Evolutionary conservation across 2,113 vertebrate species (phyloP).

Genomic region (Scartelaos histophorus): DNA sequence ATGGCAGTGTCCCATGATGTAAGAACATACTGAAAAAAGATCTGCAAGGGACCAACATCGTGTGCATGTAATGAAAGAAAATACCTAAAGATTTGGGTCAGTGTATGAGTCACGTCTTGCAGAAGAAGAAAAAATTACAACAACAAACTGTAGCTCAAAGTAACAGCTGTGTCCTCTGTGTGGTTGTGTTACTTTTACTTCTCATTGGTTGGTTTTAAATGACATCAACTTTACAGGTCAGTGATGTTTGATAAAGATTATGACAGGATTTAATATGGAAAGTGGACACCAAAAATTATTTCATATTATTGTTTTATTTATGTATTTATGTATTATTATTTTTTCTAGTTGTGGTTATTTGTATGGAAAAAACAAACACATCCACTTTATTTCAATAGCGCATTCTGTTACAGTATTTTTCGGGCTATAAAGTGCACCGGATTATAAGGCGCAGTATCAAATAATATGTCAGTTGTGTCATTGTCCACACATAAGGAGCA

Average conservation of each 20-base stretch:
- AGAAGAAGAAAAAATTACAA: background rate
- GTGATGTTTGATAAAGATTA: too few species aligned
- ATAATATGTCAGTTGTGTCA: too few species aligned
- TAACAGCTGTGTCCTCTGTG: background rate
- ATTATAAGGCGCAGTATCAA: too few species aligned
- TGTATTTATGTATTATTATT: too few species aligned
- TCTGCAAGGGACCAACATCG: background rate
- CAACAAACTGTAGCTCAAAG: background rate
- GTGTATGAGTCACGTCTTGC: background rate
- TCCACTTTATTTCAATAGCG: too few species aligned
- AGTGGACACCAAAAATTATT: background rate
- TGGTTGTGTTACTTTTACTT: background rate
- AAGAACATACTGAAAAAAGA: background rate
- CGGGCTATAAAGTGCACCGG: too few species aligned
- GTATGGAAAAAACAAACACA: too few species aligned
- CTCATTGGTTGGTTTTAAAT: background rate
- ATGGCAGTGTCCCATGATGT: slow-evolving; percentile 48
- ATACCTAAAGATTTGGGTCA: background rate
- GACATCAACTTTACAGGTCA: too few species aligned
- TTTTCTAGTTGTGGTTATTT: slow-evolving; percentile 2
- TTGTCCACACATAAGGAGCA: too few species aligned
- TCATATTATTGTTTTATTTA: too few species aligned
- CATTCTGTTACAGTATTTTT: too few species aligned
- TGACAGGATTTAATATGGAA: background rate
- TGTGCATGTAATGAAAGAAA: background rate